A percentile compares a stretch with the other conserved stretches of the same genome.
Conservation (phyloP, 2,797 vertebrate species). For the Oryzias sinensis region DNA sequence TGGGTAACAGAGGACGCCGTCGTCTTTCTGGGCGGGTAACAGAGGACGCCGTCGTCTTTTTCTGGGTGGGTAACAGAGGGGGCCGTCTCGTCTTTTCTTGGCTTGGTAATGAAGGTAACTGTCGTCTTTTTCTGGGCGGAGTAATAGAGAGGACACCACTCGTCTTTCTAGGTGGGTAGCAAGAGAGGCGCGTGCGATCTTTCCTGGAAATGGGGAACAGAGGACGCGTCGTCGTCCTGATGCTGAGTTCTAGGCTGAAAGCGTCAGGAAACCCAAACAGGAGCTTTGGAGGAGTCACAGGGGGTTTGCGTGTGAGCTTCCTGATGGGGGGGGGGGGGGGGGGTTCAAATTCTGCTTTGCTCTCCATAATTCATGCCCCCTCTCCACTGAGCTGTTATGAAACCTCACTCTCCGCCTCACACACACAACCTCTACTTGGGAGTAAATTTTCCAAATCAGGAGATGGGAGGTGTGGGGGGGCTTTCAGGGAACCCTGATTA, state of each 20-base stretch:
- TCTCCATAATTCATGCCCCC: constrained; percentile 77
- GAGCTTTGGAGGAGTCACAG: constrained; percentile 32
- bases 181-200: too few species aligned
- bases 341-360: constrained; percentile 63
- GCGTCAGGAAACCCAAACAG: constrained; percentile 19
- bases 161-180: too few species aligned
- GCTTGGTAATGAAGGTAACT: accelerated
- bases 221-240: neutral
- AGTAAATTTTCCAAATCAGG: constrained; percentile 60
- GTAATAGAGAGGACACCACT: too few species aligned
- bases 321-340: constrained; percentile 63
- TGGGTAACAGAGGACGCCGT: too few species aligned
- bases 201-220: too few species aligned
- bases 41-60: too few species aligned
- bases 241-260: constrained; percentile 6
- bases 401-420: constrained; percentile 42
- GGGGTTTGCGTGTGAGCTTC: constrained; percentile 61
- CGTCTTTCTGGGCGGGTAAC: too few species aligned
- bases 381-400: constrained; percentile 67
- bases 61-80: too few species aligned
- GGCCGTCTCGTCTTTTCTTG: too few species aligned
- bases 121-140: too few species aligned
- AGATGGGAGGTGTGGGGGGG: constrained; percentile 31
- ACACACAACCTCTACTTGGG: constrained; percentile 46
- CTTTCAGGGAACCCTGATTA: constrained; percentile 51